Evolutionary conservation across 2,113 vertebrate genomes (phyloP).

Genomic region (Cephalophus harveyi): DNA sequence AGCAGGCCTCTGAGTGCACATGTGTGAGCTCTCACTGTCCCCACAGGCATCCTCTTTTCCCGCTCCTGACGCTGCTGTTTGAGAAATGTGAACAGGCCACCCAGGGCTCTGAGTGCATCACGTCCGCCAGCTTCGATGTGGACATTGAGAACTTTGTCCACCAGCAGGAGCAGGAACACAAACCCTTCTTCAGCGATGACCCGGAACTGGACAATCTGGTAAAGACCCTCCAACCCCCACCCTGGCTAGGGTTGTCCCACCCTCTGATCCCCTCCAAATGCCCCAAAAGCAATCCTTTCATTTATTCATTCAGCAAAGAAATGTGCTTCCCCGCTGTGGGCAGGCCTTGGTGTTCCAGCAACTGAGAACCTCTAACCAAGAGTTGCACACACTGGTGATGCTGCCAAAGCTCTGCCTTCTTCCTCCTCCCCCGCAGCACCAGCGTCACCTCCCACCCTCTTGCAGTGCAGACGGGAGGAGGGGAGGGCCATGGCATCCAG

Average conservation of each 20-base stretch:
- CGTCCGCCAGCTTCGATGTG: constrained; percentile 97
- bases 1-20: constrained; percentile 1
- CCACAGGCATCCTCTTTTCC: constrained; percentile 95
- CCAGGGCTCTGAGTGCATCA: constrained; percentile 98
- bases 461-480: background rate
- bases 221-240: constrained; percentile 62
- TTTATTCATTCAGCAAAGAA: background rate
- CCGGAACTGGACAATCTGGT: constrained; percentile 99
- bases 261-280: background rate
- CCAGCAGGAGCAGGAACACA: constrained; percentile 98
- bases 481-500: background rate
- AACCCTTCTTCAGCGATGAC: constrained; percentile 98
- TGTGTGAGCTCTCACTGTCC: constrained; percentile 62
- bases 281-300: background rate
- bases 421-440: background rate
- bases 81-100: constrained; percentile 99
- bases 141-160: constrained; percentile 99
- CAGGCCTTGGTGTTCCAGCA: background rate
- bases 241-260: background rate
- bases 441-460: background rate
- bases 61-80: constrained; percentile 95
- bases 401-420: background rate
- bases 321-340: background rate
- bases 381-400: background rate
- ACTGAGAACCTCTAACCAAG: background rate